Conservation (phyloP, 2,888 invertebrate genomes). For the Choreutis nemorana region DNA sequence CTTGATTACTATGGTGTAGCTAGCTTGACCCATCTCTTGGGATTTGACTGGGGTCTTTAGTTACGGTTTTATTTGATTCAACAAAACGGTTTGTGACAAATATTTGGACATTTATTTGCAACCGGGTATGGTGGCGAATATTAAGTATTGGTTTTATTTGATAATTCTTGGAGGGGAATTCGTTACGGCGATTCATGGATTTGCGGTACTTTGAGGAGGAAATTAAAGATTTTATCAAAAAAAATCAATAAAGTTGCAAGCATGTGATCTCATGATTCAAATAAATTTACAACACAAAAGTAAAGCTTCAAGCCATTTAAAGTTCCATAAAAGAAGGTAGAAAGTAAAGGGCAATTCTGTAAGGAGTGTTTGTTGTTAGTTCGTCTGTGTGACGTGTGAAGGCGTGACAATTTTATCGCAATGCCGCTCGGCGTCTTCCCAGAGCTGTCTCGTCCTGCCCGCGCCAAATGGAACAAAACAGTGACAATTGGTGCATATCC, state of each 20-base stretch:
- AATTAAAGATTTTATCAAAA: background rate
- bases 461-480: conserved; percentile 50
- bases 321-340: background rate
- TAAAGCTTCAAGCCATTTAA: background rate
- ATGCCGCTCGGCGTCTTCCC: conserved; percentile 24
- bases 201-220: conserved; percentile 13
- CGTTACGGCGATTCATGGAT: conserved; percentile 35
- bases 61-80: conserved; percentile 61
- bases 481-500: conserved; percentile 66
- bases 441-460: conserved; percentile 30
- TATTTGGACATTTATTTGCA: conserved; percentile 63
- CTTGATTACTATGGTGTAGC: background rate
- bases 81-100: conserved; percentile 54
- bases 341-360: background rate
- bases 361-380: background rate
- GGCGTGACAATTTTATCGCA: conserved; percentile 48
- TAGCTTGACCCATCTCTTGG: conserved; percentile 51
- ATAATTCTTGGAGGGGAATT: conserved; percentile 28
- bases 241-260: background rate
- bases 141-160: conserved; percentile 49
- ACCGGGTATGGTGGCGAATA: conserved; percentile 49
- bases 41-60: conserved; percentile 49
- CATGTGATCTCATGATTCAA: background rate
- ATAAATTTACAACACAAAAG: background rate
- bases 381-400: background rate